Evolutionary conservation across 2,797 vertebrate genomes (phyloP).

Genomic region (Typhlichthys eigenmanni): DNA sequence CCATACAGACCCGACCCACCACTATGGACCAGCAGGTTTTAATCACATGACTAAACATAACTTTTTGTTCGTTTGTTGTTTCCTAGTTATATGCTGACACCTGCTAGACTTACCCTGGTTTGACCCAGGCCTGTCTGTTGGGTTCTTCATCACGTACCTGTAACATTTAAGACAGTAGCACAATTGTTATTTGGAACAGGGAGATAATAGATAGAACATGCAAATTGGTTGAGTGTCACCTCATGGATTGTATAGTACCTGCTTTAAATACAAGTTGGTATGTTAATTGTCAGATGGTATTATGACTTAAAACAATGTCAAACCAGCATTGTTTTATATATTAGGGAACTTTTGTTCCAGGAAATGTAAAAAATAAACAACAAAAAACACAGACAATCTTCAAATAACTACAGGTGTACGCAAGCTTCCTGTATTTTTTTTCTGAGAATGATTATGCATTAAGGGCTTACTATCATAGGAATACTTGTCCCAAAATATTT

Average conservation of each 20-base stretch:
- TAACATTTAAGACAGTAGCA: constrained; percentile 24
- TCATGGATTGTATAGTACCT: constrained; percentile 50
- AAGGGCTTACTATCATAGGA: constrained; percentile 9
- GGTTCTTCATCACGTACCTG: constrained; percentile 87
- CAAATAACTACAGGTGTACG: constrained; percentile 15
- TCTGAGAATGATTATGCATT: neutral
- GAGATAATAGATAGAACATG: constrained; percentile 16
- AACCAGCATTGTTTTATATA: too few species aligned
- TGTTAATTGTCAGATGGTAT: neutral
- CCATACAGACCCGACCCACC: constrained; percentile 91
- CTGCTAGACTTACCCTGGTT: constrained; percentile 85
- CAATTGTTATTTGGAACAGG: constrained; percentile 1
- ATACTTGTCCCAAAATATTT: constrained; percentile 4
- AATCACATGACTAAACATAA: too few species aligned
- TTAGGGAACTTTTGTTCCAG: constrained; percentile 1
- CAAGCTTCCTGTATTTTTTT: constrained; percentile 14
- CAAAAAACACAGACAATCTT: neutral
- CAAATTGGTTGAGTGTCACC: constrained; percentile 74
- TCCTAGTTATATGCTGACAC: neutral
- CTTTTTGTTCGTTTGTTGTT: too few species aligned
- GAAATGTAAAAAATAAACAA: too few species aligned
- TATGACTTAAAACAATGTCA: too few species aligned
- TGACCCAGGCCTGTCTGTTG: constrained; percentile 86
- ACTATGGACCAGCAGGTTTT: constrained; percentile 63
- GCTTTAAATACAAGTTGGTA: constrained; percentile 7